phyloP scores from a whole-genome alignment of 2,888 invertebrate genomes.

The Adelognathus sp. region DNA sequence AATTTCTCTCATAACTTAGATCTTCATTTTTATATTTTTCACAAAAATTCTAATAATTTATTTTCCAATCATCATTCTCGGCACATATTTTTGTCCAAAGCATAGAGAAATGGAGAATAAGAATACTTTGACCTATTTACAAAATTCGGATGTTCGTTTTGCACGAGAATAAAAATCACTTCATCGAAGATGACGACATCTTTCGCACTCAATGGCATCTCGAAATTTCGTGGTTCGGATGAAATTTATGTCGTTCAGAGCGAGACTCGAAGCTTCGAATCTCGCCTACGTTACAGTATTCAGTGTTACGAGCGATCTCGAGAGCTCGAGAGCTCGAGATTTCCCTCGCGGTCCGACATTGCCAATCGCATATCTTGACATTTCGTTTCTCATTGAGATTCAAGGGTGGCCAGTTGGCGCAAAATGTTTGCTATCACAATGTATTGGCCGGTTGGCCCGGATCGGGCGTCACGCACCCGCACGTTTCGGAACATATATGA shows the following conservation, averaged over 20 bases:
- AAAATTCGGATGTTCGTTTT: constrained; percentile 2
- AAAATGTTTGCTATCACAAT: constrained; percentile 4
- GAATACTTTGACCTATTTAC: too few species aligned
- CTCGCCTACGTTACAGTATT: too few species aligned
- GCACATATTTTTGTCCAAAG: too few species aligned
- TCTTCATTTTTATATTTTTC: too few species aligned
- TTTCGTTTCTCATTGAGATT: constrained; percentile 45
- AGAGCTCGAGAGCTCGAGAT: neutral
- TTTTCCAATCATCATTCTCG: too few species aligned
- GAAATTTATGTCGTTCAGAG: constrained; percentile 26
- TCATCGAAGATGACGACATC: constrained; percentile 6
- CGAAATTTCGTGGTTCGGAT: neutral
- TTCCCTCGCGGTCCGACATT: constrained; percentile 5
- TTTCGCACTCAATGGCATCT: neutral
- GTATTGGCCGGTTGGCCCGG: too few species aligned
- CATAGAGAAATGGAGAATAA: too few species aligned
- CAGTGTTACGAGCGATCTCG: neutral
- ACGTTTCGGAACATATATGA: too few species aligned
- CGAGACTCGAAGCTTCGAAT: neutral
- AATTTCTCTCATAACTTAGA: too few species aligned
- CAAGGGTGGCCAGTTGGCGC: constrained; percentile 48
- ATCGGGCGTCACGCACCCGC: too few species aligned
- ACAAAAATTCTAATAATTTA: too few species aligned
- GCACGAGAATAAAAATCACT: neutral
- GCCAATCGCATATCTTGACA: constrained; percentile 35